Evolutionary conservation across 2,113 vertebrate genomes (phyloP).

Genomic region (Haliaeetus leucogaster): DNA sequence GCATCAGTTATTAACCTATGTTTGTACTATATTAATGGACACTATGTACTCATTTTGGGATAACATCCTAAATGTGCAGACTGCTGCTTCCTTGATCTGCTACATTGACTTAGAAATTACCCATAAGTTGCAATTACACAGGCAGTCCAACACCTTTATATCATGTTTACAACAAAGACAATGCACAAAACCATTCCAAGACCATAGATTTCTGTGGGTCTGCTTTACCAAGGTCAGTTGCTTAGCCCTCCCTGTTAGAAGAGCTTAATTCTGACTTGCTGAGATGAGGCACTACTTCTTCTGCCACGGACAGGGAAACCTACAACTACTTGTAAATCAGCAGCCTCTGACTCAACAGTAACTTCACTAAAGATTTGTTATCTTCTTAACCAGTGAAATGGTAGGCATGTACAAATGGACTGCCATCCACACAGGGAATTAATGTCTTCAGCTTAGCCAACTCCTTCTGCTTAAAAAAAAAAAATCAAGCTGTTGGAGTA

Average conservation of each 20-base stretch:
- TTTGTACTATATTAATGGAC: not conserved
- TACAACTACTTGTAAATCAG: conserved; percentile 41
- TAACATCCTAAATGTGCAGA: not conserved
- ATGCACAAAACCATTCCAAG: not conserved
- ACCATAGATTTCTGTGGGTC: not conserved
- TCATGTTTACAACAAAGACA: not conserved
- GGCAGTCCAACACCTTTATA: not conserved
- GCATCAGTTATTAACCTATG: not conserved
- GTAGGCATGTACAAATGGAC: conserved; percentile 20
- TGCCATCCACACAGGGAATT: not conserved
- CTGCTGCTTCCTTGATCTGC: not conserved
- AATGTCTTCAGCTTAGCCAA: not conserved
- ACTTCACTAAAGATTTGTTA: conserved; percentile 33
- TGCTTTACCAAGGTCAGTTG: not conserved
- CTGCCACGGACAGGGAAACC: not conserved
- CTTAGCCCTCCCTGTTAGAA: not conserved
- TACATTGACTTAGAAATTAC: not conserved
- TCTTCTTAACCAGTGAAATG: conserved; percentile 12
- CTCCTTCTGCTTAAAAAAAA: not conserved
- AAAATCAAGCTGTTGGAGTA: not conserved
- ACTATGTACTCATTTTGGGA: not conserved
- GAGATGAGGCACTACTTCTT: not conserved
- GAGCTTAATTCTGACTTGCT: not conserved
- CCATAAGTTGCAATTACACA: not conserved
- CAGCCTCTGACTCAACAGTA: conserved; percentile 45